These are phyloP conservation scores for Scatophagus argus DNA, from an alignment of 2,113 vertebrate species.

Conservation along the genomic window DNA sequence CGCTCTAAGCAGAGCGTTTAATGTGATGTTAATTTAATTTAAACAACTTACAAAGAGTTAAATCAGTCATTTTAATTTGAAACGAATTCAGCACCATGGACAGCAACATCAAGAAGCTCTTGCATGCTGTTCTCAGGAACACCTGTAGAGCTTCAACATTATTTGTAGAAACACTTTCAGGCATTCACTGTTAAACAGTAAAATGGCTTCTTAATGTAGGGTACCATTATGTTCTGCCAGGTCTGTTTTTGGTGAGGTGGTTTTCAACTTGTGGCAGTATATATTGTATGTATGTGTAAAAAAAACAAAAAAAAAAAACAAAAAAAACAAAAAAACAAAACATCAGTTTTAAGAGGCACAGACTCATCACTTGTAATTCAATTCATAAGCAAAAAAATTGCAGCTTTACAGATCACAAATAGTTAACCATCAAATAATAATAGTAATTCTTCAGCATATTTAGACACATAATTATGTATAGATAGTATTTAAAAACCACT, in stretches of 20 bases:
- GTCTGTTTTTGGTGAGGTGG: too few relatives aligned
- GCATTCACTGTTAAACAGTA: not conserved
- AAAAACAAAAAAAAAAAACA: too few relatives aligned
- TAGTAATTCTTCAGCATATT: not conserved
- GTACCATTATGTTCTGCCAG: too few relatives aligned
- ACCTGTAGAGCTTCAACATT: constrained; percentile 12
- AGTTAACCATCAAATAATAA: not conserved
- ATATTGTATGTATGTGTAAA: too few relatives aligned
- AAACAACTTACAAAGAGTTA: not conserved
- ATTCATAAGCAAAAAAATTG: too few relatives aligned
- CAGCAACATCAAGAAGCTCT: constrained; percentile 25
- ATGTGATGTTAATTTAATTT: not conserved
- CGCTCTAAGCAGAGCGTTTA: not conserved
- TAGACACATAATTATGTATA: not conserved
- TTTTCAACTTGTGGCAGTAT: too few relatives aligned
- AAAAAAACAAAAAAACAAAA: too few relatives aligned
- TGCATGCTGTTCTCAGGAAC: not conserved
- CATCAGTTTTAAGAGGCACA: too few relatives aligned
- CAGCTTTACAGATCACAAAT: not conserved
- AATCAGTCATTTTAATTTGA: not conserved
- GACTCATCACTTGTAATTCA: too few relatives aligned
- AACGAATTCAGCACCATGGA: constrained; percentile 59
- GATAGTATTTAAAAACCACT: not conserved
- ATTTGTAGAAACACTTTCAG: not conserved
- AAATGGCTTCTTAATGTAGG: constrained; percentile 1